Evolutionary conservation across 2,797 vertebrate genomes (phyloP).

Genomic region (Dromococcyx pavoninus): DNA sequence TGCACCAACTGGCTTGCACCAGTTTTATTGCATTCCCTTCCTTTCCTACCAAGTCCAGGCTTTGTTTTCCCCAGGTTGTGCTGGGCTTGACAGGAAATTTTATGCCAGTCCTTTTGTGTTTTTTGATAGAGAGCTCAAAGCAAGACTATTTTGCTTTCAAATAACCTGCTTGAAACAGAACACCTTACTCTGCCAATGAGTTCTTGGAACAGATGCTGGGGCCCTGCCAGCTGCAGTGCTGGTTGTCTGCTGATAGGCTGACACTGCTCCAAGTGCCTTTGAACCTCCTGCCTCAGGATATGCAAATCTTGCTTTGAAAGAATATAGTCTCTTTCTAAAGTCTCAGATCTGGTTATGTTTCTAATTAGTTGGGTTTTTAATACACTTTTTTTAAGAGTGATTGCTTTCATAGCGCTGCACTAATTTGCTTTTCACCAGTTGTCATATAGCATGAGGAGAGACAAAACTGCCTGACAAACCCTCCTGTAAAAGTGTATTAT

Average conservation of each 20-base stretch:
- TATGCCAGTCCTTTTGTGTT: neutral
- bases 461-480: neutral
- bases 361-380: neutral
- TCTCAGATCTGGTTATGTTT: neutral
- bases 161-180: neutral
- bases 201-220: neutral
- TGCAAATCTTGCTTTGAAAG: neutral
- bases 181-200: neutral
- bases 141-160: neutral
- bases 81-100: neutral
- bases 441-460: neutral
- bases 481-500: neutral
- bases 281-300: neutral
- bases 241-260: neutral
- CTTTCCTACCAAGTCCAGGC: neutral
- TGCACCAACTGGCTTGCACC: neutral
- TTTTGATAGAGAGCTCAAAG: neutral
- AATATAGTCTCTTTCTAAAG: neutral
- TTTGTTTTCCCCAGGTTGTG: neutral
- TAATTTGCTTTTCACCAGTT: neutral
- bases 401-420: neutral
- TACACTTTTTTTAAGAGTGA: neutral
- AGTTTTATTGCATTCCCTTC: neutral
- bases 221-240: neutral
- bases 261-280: neutral